Evolutionary conservation across 2,113 vertebrate genomes (phyloP).

Genomic region (human): DNA sequence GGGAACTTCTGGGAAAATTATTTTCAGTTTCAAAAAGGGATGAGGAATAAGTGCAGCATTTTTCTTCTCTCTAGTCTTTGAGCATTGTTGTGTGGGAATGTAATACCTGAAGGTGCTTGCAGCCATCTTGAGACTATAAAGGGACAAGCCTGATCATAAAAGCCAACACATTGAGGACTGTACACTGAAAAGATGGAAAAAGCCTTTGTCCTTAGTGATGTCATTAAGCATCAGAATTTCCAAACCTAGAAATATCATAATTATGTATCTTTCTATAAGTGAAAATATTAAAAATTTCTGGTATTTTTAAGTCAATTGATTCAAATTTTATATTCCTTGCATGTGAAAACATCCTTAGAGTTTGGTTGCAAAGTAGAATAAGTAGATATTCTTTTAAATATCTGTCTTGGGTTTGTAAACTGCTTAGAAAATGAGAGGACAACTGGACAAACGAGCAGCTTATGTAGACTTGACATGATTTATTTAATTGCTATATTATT

Average conservation of each 20-base stretch:
- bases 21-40: neutral
- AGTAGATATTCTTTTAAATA: slow-evolving; percentile 30
- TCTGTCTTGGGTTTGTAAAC: neutral
- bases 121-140: neutral
- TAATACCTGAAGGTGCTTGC: neutral
- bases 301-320: neutral
- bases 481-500: neutral
- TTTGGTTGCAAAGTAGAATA: neutral
- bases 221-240: neutral
- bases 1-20: neutral
- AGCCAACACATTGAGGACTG: neutral
- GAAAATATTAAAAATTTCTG: neutral
- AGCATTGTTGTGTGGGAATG: neutral
- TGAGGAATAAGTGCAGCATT: neutral
- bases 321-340: neutral
- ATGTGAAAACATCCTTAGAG: slow-evolving; percentile 12
- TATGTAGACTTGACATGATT: neutral
- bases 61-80: neutral
- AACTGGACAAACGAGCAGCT: neutral
- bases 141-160: neutral
- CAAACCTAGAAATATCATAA: neutral
- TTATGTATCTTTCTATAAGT: neutral
- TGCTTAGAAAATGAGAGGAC: neutral
- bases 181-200: neutral
- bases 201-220: neutral